Conservation (phyloP, 2,113 vertebrate species). For the Trinectes maculatus region DNA sequence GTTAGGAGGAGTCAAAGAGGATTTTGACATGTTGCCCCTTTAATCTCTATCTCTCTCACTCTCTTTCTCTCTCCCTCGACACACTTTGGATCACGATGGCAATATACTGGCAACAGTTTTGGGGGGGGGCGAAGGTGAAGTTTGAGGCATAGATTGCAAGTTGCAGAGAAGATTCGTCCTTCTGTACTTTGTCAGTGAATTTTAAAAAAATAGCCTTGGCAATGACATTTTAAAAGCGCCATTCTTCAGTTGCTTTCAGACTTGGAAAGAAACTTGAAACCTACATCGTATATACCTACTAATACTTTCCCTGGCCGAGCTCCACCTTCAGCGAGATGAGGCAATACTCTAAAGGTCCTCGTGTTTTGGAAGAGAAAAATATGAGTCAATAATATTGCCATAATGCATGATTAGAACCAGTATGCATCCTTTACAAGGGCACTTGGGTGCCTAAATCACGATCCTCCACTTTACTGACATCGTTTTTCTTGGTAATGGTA, state of each 20-base stretch:
- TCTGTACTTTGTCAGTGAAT: slow-evolving; percentile 33
- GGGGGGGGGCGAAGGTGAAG: not conserved
- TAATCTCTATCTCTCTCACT: slow-evolving; percentile 68
- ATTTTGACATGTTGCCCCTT: slow-evolving; percentile 76
- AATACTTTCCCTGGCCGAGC: slow-evolving; percentile 20
- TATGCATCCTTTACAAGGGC: slow-evolving; percentile 61
- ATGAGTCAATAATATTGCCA: slow-evolving; percentile 62
- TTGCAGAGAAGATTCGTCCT: slow-evolving; percentile 10
- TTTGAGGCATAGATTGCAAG: slow-evolving; percentile 11
- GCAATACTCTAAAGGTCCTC: slow-evolving; percentile 19
- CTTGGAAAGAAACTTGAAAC: slow-evolving; percentile 13
- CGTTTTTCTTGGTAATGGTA: slow-evolving; percentile 69
- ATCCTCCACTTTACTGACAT: slow-evolving; percentile 60
- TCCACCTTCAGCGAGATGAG: slow-evolving; percentile 15
- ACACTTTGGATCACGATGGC: slow-evolving; percentile 45
- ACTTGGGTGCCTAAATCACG: slow-evolving; percentile 46
- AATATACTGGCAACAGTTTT: slow-evolving; percentile 48
- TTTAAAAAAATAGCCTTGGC: slow-evolving; percentile 35
- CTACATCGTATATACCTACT: slow-evolving; percentile 4
- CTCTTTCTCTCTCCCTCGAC: slow-evolving; percentile 44
- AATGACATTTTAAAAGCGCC: slow-evolving; percentile 36
- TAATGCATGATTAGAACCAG: slow-evolving; percentile 66
- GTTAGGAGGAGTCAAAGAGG: slow-evolving; percentile 72
- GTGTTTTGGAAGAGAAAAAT: slow-evolving; percentile 44
- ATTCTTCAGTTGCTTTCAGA: slow-evolving; percentile 38